phyloP scores from a whole-genome alignment of 1,140 invertebrate genomes.

The Uloborus diversus region DNA sequence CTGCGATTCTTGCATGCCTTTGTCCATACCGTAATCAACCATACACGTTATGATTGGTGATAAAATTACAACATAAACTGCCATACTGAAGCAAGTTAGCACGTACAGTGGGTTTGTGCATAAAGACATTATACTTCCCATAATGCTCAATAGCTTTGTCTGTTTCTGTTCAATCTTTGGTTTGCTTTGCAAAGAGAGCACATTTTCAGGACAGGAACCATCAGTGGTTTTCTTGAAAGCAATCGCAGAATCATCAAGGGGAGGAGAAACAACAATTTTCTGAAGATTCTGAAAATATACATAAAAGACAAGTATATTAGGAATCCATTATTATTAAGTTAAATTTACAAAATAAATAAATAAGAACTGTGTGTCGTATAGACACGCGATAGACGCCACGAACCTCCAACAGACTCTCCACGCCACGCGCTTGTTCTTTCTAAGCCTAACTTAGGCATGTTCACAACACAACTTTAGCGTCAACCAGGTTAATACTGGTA shows the following conservation, averaged over 20 bases:
- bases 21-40: constrained; percentile 29
- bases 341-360: too few species aligned
- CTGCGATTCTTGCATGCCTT: constrained; percentile 3
- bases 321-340: too few species aligned
- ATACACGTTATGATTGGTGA: constrained; percentile 21
- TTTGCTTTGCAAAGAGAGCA: neutral
- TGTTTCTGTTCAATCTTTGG: neutral
- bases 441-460: too few species aligned
- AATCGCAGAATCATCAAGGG: neutral
- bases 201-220: neutral
- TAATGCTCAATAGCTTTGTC: neutral
- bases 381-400: too few species aligned
- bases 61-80: constrained; percentile 18
- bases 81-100: constrained; percentile 20
- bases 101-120: constrained; percentile 29
- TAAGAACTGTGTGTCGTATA: too few species aligned
- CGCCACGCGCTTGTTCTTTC: too few species aligned
- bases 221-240: neutral
- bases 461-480: too few species aligned
- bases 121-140: neutral
- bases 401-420: too few species aligned
- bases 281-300: neutral
- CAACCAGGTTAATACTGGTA: too few species aligned
- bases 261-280: neutral
- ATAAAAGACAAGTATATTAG: too few species aligned